Base-by-base conservation (phyloP, 2,113 vertebrate species). In the Seriola aureovittata region DNA sequence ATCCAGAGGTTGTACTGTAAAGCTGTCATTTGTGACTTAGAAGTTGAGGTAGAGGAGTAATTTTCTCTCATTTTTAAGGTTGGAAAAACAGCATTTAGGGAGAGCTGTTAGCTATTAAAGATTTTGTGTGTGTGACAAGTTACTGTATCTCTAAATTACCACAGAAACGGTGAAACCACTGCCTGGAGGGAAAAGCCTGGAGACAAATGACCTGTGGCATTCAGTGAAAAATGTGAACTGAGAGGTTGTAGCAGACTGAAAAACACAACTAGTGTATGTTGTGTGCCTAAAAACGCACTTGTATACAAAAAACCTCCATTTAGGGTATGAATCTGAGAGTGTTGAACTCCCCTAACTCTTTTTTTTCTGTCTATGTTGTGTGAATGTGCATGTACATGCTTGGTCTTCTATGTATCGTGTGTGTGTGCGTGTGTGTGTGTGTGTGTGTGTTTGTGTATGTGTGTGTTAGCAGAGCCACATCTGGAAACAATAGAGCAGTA, bases 401-500 rank as follows among this genome's bases (percentile, higher is more conserved):
- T 77, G 16, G 4, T 1, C 8, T 58, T 79, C 68, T 57, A 7
- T 83, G 70, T 46, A 54, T 44, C 29, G 23, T 52, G 72, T 72
- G 68, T 73, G 82, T 50, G 48, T 52, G n/a, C n/a, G n/a, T n/a
- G n/a, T n/a, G n/a, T n/a, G n/a, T n/a, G 23, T 62, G 69, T 57
- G 64, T 58, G 59, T 72, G 58, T 58, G 55, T 44, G 57, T 57
- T 46, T 84, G 65, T 72, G 71, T 14, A n/a, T 48, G 72, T 75
- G 69, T 76, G 83, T 57, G 58, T 74, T 42, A 52, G 71, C 21
- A 10, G 55, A 81, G 69, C 75, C 79, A 91, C 93, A 94, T 94
- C 93, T 94, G 93, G 93, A 93, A 94, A 90, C 88, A 89, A 93
- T 94, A 88, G 88, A 84, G 86, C 32, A 32, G 89, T 85, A 83